Conservation (phyloP, 2,113 vertebrate species). For the Semicossyphus pulcher region DNA sequence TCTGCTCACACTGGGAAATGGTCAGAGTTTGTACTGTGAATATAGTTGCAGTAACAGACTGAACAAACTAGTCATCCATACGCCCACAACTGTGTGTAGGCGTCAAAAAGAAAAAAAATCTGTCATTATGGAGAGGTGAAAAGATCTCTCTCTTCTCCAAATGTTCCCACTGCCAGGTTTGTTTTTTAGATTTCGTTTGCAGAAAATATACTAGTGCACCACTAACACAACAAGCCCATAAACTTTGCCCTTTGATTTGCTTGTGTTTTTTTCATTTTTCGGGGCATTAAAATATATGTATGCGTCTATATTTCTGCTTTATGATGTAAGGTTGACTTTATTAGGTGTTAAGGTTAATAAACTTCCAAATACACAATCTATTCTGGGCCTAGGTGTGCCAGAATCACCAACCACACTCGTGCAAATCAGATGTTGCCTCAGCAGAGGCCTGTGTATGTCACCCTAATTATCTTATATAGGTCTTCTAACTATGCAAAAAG, state of each 20-base stretch:
- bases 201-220: background rate
- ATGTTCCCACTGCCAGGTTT: slow-evolving; percentile 55
- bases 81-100: slow-evolving; percentile 74
- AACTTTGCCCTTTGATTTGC: background rate
- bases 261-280: background rate
- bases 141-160: slow-evolving; percentile 64
- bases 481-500: slow-evolving; percentile 52
- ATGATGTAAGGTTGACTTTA: background rate
- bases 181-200: background rate
- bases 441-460: slow-evolving; percentile 46
- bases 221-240: background rate
- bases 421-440: slow-evolving; percentile 37
- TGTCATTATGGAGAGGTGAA: slow-evolving; percentile 70
- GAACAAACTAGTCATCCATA: slow-evolving; percentile 64
- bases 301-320: background rate
- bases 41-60: slow-evolving; percentile 61
- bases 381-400: background rate
- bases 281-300: no score
- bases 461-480: slow-evolving; percentile 60
- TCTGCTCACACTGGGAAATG: slow-evolving; percentile 7
- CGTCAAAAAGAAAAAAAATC: slow-evolving; percentile 54
- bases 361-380: background rate
- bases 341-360: slow-evolving; percentile 8
- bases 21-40: slow-evolving; percentile 38
- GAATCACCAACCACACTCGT: background rate